phyloP scores from a whole-genome alignment of 1,140 invertebrate species.

The Bradynema listronoti region DNA sequence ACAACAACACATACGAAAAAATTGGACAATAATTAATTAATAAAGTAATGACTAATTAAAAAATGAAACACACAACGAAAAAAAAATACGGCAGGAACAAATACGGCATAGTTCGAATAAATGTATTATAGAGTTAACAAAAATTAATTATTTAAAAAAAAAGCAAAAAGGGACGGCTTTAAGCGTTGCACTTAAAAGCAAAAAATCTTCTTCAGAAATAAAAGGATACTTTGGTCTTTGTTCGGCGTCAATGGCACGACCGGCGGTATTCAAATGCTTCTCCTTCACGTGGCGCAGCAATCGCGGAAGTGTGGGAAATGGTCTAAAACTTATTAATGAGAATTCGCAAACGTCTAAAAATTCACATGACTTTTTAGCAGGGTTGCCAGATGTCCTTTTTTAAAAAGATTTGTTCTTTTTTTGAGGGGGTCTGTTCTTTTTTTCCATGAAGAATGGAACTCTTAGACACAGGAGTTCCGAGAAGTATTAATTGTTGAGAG shows the following conservation, averaged over 20 bases:
- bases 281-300: slow-evolving; percentile 80
- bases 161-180: too few relatives aligned
- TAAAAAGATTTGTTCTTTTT: too few relatives aligned
- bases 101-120: neutral
- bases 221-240: slow-evolving; percentile 53
- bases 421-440: slow-evolving; percentile 62
- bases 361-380: too few relatives aligned
- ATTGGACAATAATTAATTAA: too few relatives aligned
- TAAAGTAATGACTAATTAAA: too few relatives aligned
- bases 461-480: slow-evolving; percentile 79
- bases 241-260: slow-evolving; percentile 51
- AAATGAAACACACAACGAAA: too few relatives aligned
- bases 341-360: too few relatives aligned
- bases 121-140: neutral
- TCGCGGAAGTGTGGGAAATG: slow-evolving; percentile 78
- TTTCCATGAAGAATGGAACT: slow-evolving; percentile 73
- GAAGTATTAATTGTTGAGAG: too few relatives aligned
- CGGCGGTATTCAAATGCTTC: slow-evolving; percentile 76
- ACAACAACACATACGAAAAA: too few relatives aligned
- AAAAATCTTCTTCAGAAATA: neutral
- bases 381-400: too few relatives aligned
- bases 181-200: too few relatives aligned
- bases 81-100: too few relatives aligned
- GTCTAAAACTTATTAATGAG: slow-evolving; percentile 59
- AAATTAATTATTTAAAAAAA: neutral